Base-by-base conservation (phyloP, 2,888 invertebrate species). In the Hydraecia micacea region DNA sequence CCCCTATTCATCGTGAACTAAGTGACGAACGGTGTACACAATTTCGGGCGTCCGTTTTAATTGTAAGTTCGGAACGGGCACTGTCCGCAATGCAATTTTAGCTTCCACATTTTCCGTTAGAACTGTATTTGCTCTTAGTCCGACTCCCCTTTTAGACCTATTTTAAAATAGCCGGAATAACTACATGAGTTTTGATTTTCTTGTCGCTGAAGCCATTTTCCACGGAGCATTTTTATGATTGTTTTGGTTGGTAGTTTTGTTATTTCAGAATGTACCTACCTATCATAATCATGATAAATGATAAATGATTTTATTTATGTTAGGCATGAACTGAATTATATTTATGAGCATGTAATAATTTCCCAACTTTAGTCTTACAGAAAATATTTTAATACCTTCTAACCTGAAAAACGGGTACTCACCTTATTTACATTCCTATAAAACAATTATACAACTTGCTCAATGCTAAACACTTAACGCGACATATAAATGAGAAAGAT, bases 21-120 rank as follows among this genome's bases (percentile, higher is more conserved):
- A 97, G 97, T 96, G 96, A 95, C 93, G 93, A 97, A 97, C 96
- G 96, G 81, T 97, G 97, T 97, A 95, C 92, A 94, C 96, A 97
- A 97, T 97, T 97, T 95, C 92, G 91, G 91, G 95, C 95, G 97
- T 97, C 97, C 94, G 92, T 97, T 97, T 97, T 97, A 96, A 97
- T 97, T 97, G 96, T 94, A 96, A 97, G 95, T 97, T 96, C 93
- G 92, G 90, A 90, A 88, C 90, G 88, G 92, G 88, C 87, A 90
- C 86, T 89, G 90, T 87, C 92, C 92, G 85, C 92, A 95, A 94
- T 95, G 94, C 95, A 95, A 95, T 95, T 96, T 95, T 94, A 93
- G 91, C 90, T 91, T 91, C 85, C 86, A 86, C 91, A 91, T 93
- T 95, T 94, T 92, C 91, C 87, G 82, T 86, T 86, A 86, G 85